Percentiles rank a stretch among this genome's conserved stretches.
Evolutionary conservation across 2,888 invertebrate genomes (phyloP).

Genomic region (Monoplex corrugatus): DNA sequence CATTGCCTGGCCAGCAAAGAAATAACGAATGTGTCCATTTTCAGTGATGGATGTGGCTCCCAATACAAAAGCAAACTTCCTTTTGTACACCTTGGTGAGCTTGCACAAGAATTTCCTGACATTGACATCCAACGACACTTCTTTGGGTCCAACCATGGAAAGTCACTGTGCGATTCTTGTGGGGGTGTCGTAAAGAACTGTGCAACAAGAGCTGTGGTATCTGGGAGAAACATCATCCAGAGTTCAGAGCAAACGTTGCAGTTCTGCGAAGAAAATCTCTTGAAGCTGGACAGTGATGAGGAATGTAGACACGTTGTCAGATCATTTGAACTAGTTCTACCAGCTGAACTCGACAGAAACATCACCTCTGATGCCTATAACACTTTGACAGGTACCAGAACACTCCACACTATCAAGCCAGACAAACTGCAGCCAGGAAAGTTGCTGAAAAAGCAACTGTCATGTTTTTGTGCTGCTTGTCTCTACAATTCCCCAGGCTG

Average conservation of each 20-base stretch:
- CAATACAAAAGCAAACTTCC: slow-evolving; percentile 24
- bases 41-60: slow-evolving; percentile 1
- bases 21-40: not conserved
- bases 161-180: slow-evolving; percentile 25
- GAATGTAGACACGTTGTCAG: not conserved
- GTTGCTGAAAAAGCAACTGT: not conserved
- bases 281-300: not conserved
- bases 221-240: not conserved
- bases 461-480: slow-evolving; percentile 16
- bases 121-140: not conserved
- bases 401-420: not conserved
- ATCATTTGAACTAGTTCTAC: not conserved
- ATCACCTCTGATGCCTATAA: not conserved
- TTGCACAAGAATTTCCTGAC: not conserved
- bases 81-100: slow-evolving; percentile 8
- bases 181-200: not conserved
- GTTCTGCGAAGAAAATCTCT: not conserved
- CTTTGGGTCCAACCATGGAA: not conserved
- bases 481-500: not conserved
- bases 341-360: not conserved
- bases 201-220: slow-evolving; percentile 13
- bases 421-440: not conserved
- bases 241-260: not conserved
- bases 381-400: not conserved
- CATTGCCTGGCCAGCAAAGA: too few relatives aligned